Evolutionary conservation across 2,888 invertebrate genomes (phyloP).

Genomic region (Empis livida): DNA sequence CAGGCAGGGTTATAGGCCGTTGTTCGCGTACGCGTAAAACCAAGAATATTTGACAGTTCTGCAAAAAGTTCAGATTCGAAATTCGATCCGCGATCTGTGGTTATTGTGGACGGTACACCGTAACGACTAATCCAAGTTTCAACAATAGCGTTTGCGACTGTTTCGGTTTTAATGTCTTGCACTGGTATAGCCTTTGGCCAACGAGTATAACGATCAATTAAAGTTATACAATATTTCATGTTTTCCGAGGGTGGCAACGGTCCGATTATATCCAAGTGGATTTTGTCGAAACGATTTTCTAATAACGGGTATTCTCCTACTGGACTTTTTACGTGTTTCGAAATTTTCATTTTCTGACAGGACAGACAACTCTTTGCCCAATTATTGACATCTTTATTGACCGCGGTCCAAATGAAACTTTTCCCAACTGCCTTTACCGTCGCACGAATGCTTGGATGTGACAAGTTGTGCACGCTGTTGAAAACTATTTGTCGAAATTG

Average conservation of each 20-base stretch:
- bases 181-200: neutral
- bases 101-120: conserved; percentile 26
- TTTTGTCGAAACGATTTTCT: neutral
- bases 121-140: neutral
- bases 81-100: too few species aligned
- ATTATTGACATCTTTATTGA: neutral
- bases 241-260: neutral
- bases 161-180: neutral
- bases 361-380: neutral
- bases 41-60: conserved; percentile 16
- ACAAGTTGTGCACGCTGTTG: neutral
- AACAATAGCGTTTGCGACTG: neutral
- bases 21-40: conserved; percentile 13
- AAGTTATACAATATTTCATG: too few species aligned
- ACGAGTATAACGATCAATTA: neutral
- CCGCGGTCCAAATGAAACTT: neutral
- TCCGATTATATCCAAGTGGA: neutral
- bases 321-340: neutral
- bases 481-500: neutral
- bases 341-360: neutral
- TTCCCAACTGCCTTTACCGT: neutral
- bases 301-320: neutral
- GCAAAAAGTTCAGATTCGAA: conserved; percentile 19
- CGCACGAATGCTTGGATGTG: neutral
- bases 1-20: conserved; percentile 26